These are phyloP conservation scores for Chymomyza procnemis DNA, from an alignment of 2,888 invertebrate species.

Conservation along the genomic window DNA sequence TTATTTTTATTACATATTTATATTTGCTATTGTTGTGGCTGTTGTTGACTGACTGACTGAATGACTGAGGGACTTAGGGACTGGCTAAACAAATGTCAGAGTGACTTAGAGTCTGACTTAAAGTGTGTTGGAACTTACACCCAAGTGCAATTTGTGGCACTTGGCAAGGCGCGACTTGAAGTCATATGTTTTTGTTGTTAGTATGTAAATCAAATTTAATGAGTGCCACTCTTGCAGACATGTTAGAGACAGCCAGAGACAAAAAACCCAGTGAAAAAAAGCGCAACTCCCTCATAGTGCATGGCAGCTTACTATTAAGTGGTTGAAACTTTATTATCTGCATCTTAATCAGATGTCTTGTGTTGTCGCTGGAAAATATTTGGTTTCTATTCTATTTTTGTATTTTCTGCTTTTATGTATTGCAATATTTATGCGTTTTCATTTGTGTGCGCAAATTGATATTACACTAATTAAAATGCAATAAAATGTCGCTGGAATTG, in stretches of 20 bases:
- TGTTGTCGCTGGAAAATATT: background rate
- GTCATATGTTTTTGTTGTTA: background rate
- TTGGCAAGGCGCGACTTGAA: background rate
- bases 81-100: background rate
- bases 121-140: slow-evolving; percentile 26
- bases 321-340: background rate
- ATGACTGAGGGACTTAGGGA: too few relatives aligned
- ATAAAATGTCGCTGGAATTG: slow-evolving; percentile 71
- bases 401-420: background rate
- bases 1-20: background rate
- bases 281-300: background rate
- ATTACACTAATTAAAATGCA: slow-evolving; percentile 77
- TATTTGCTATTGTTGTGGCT: background rate
- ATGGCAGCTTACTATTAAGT: background rate
- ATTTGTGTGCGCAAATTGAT: slow-evolving; percentile 69
- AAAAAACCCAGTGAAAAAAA: background rate
- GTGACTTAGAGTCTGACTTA: slow-evolving; percentile 3
- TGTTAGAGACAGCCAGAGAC: background rate
- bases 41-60: background rate
- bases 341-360: background rate
- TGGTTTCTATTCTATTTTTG: background rate
- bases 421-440: slow-evolving; percentile 16
- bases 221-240: slow-evolving; percentile 29
- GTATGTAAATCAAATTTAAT: slow-evolving; percentile 56
- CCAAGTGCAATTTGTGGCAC: slow-evolving; percentile 35